Conservation (phyloP, 2,888 invertebrate species). For the Drosophila lutescens region DNA sequence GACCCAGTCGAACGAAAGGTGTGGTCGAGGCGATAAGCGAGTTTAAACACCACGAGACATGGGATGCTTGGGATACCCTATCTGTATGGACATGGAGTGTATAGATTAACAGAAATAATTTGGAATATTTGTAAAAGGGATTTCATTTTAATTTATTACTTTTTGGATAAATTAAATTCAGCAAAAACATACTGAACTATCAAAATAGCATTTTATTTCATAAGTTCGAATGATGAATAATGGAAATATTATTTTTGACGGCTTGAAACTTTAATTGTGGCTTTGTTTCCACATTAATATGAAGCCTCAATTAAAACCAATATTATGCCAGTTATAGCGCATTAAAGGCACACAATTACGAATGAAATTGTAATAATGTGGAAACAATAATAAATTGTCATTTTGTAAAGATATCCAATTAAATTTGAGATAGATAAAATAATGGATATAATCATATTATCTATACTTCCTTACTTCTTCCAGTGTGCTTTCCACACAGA, state of each 20-base stretch:
- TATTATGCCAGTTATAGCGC: not conserved
- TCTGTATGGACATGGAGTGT: not conserved
- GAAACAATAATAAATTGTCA: too few relatives aligned
- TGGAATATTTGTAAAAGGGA: not conserved
- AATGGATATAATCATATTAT: too few relatives aligned
- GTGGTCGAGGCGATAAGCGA: conserved; percentile 63
- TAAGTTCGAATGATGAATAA: not conserved
- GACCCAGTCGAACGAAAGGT: conserved; percentile 45
- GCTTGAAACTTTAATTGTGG: not conserved
- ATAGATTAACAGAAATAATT: not conserved
- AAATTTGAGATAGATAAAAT: too few relatives aligned
- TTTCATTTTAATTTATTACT: not conserved
- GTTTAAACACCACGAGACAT: conserved; percentile 8
- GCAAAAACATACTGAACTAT: not conserved
- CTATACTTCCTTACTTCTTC: too few relatives aligned
- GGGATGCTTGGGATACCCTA: not conserved
- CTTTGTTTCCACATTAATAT: too few relatives aligned
- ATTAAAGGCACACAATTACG: too few relatives aligned
- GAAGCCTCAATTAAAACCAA: not conserved
- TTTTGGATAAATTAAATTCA: too few relatives aligned
- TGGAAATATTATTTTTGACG: not conserved
- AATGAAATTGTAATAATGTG: not conserved
- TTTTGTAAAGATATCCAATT: not conserved
- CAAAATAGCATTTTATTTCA: too few relatives aligned
- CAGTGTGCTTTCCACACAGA: conserved; percentile 10